These are phyloP conservation scores for Orientallactaga bullata DNA, from an alignment of 2,113 vertebrate species.

Conservation along the genomic window DNA sequence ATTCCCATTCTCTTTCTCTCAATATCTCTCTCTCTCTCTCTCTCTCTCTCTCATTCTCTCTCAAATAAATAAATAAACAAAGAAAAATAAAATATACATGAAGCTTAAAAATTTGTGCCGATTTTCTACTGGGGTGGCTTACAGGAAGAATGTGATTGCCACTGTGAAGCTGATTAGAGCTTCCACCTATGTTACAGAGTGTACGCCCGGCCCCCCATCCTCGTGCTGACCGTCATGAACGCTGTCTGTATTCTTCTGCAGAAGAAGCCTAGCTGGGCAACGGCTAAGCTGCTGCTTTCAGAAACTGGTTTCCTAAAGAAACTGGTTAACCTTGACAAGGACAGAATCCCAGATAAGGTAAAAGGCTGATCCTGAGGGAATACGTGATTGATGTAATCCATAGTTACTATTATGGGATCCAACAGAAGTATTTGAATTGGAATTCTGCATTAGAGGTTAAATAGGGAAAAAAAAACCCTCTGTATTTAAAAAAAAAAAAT, in stretches of 20 bases:
- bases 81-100: neutral
- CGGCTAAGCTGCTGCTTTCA: slow-evolving; percentile 85
- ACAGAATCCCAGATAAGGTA: slow-evolving; percentile 87
- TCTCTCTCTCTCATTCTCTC: too few species aligned
- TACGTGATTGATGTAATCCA: accelerated
- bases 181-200: slow-evolving; percentile 73
- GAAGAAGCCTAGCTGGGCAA: slow-evolving; percentile 84
- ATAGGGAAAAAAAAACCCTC: neutral
- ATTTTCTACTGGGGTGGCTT: neutral
- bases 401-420: too few species aligned
- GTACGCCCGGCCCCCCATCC: slow-evolving; percentile 82
- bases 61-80: neutral
- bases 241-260: slow-evolving; percentile 86
- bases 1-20: too few species aligned
- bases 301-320: slow-evolving; percentile 86
- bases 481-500: neutral
- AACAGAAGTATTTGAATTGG: neutral
- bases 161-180: neutral
- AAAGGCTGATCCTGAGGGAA: neutral
- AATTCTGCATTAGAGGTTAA: neutral
- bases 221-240: slow-evolving; percentile 87
- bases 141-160: neutral
- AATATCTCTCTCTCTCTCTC: too few species aligned
- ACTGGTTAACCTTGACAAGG: slow-evolving; percentile 84
- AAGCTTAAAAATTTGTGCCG: neutral